Percentiles rank a stretch among this genome's conserved stretches.
These are phyloP conservation scores for Pangasius macronema DNA, from an alignment of 2,797 vertebrate genomes.

Conservation along the genomic window DNA sequence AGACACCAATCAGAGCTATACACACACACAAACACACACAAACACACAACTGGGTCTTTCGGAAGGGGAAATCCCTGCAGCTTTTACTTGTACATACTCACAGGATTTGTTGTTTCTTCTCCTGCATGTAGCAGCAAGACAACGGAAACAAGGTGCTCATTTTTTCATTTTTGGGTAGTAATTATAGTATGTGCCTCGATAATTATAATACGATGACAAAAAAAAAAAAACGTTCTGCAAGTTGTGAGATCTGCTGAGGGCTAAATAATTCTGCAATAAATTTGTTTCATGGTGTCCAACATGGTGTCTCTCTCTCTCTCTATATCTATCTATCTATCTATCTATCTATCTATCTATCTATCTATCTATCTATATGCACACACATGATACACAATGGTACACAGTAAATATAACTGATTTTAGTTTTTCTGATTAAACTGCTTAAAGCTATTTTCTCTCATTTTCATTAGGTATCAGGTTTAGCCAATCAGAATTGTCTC, in stretches of 20 bases:
- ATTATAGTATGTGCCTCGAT: constrained; percentile 6
- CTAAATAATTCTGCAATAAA: neutral
- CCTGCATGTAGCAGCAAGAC: neutral
- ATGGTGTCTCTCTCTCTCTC: too few species aligned
- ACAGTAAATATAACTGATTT: neutral
- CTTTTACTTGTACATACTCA: neutral
- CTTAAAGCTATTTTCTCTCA: neutral
- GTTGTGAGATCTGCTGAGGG: neutral
- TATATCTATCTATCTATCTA: too few species aligned
- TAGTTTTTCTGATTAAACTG: neutral
- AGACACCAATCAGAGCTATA: neutral
- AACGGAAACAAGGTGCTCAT: neutral
- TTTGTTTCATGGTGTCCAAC: neutral
- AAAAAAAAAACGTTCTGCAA: neutral
- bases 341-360: too few species aligned
- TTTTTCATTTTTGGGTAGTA: neutral
- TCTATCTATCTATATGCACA: too few species aligned
- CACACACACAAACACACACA: neutral
- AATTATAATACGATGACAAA: neutral
- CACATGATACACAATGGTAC: neutral
- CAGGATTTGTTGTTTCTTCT: neutral
- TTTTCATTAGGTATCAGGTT: neutral
- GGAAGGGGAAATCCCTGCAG: constrained; percentile 23
- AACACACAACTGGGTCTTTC: neutral
- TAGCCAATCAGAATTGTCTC: neutral